Percentiles rank a stretch among this genome's conserved stretches.
Conservation (phyloP, 2,888 invertebrate species). For the Sepiola atlantica region DNA sequence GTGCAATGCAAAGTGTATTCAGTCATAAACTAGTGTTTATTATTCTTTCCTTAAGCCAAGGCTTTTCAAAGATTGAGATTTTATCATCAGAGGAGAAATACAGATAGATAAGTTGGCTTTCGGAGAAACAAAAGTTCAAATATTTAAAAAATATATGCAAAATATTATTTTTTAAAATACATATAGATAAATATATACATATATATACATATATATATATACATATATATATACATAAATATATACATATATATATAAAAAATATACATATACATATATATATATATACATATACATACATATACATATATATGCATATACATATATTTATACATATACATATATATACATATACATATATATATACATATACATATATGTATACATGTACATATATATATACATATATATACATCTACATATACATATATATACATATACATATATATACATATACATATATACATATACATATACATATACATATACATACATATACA, state of each 20-base stretch:
- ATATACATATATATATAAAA: neutral
- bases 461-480: neutral
- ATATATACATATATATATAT: neutral
- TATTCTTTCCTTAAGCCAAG: too few relatives aligned
- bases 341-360: neutral
- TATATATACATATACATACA: neutral
- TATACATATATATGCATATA: neutral
- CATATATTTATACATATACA: neutral
- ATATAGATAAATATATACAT: neutral
- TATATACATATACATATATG: neutral
- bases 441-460: neutral
- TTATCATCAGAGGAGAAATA: too few relatives aligned
- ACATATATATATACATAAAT: neutral
- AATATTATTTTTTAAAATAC: neutral
- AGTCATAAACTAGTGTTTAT: too few relatives aligned
- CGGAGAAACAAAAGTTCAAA: neutral
- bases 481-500: neutral
- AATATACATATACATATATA: neutral
- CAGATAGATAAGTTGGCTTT: neutral
- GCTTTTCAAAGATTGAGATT: too few relatives aligned
- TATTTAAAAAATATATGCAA: too few relatives aligned
- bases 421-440: neutral
- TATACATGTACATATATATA: neutral
- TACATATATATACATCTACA: neutral
- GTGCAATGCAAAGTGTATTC: too few relatives aligned